Evolutionary conservation across 2,113 vertebrate species (phyloP).

Genomic region (Okapia johnstoni): DNA sequence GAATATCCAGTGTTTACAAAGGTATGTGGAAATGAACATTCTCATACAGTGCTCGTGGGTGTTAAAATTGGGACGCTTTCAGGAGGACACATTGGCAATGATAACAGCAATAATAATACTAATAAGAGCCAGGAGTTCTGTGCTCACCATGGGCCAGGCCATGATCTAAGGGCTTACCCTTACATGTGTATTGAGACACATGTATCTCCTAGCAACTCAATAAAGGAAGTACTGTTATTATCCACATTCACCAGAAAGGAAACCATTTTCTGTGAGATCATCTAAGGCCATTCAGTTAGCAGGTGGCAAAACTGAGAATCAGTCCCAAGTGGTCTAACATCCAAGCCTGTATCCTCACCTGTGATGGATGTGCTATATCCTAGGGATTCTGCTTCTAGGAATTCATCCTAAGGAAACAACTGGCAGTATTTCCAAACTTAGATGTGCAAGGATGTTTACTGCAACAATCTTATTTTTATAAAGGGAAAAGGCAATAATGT

Average conservation of each 20-base stretch:
- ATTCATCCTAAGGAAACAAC: neutral
- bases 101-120: neutral
- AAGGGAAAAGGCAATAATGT: neutral
- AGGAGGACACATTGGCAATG: neutral
- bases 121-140: neutral
- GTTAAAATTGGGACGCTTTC: slow-evolving; percentile 34
- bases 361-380: neutral
- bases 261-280: neutral
- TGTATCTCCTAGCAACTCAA: neutral
- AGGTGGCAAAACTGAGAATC: neutral
- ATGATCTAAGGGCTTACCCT: neutral
- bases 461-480: neutral
- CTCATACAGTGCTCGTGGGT: slow-evolving; percentile 32
- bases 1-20: neutral
- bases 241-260: neutral
- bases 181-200: neutral
- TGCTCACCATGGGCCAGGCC: neutral
- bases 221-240: neutral
- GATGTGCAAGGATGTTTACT: neutral
- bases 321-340: neutral
- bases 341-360: neutral
- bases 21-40: neutral
- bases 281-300: neutral
- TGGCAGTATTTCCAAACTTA: neutral
- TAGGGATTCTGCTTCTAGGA: neutral